Evolutionary conservation across 2,113 vertebrate genomes (phyloP).

Genomic region (Muntiacus reevesi): DNA sequence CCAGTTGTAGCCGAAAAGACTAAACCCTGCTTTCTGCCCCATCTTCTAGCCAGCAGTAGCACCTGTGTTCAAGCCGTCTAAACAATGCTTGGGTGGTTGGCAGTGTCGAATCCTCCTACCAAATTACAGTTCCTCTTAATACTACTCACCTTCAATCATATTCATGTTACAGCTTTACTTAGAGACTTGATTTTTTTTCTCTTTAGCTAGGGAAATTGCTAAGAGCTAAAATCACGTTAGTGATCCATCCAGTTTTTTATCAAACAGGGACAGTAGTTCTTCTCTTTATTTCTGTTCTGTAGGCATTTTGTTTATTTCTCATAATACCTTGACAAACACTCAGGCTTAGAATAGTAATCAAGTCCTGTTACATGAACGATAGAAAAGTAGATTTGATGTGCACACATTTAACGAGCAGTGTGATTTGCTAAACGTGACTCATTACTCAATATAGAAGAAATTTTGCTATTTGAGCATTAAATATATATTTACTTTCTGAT

Average conservation of each 20-base stretch:
- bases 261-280: not conserved
- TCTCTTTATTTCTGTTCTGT: not conserved
- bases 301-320: not conserved
- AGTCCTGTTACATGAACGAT: not conserved
- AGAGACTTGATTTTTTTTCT: not conserved
- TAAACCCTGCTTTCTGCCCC: not conserved
- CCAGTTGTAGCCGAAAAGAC: not conserved
- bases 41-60: not conserved
- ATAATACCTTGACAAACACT: not conserved
- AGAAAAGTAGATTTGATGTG: not conserved
- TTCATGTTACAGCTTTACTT: not conserved
- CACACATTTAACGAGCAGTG: not conserved
- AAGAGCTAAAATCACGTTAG: not conserved
- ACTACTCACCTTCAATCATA: not conserved
- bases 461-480: conserved; percentile 11
- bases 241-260: not conserved
- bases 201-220: conserved; percentile 13
- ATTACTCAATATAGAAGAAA: not conserved
- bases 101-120: not conserved
- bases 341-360: not conserved
- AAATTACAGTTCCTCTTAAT: conserved; percentile 15
- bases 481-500: not conserved
- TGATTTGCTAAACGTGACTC: not conserved
- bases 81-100: not conserved
- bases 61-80: not conserved